Evolutionary conservation across 92 coral and sea anemone genomes (phyloP), one percentile per base, ranked within the genome.

Genomic region (Porites lobata): DNA sequence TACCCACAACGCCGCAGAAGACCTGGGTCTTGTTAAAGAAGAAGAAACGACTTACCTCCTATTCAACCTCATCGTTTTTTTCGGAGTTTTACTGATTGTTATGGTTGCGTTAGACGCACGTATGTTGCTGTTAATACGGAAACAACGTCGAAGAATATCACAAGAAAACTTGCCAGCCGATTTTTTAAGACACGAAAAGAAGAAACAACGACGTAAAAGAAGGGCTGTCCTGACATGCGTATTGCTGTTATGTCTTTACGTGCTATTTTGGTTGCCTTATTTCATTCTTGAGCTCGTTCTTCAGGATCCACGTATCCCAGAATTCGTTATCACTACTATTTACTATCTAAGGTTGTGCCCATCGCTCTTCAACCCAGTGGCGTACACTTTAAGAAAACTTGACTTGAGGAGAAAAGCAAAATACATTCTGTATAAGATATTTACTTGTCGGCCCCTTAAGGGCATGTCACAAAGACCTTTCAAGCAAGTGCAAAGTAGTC

Each of bases 201-300:
- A 76, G 50, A 56, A 52, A 18, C 72, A 54, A 10, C 12, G 53
- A 14, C 66, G 83, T 5, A 75, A 77, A 47, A 68, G 50, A n/a
- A 26, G 77, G 19, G 84, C 84, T 8, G 89, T 85, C n/a, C 20
- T 85, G 19, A 77, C 76, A 14, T 85, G 89, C 77, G 69, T 85
- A 15, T 53, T 77, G 58, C 58, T 85, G 14, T 77, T 85, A 0
- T 10, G 54, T 13, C 69, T 85, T 9, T 85, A 85, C 71, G 84
- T 66, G 12, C 29, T 85, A 7, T 85, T 65, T 65, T 85, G 89
- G 89, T 51, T 85, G 50, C 89, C 89, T 2, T 85, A 66, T 56
- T 85, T 85, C 20, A 53, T 85, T 8, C 43, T 85, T 10, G 77
- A 76, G 9, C 14, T 85, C n/a, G 5, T 77, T 1, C 76, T 50